Evolutionary conservation across 2,113 vertebrate genomes (phyloP), one percentile per base, ranked within the genome.

Genomic region (Erpornis zantholeuca): DNA sequence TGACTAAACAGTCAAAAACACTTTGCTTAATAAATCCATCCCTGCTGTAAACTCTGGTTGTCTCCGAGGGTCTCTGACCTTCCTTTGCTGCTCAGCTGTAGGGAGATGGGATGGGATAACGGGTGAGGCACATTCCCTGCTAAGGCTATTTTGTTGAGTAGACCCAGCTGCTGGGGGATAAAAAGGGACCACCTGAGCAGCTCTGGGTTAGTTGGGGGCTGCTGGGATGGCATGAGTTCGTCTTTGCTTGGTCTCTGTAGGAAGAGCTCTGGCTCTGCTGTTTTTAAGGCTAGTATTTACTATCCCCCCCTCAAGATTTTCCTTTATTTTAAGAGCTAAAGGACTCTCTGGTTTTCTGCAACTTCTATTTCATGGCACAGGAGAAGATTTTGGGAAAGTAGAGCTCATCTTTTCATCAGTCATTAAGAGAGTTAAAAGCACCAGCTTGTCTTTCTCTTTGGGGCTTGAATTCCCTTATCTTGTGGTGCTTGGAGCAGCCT

Each of bases 51-150:
- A 45, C 29, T 44, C 35, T 1, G 4, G 25, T 13, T 4, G 0
- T 19, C 16, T 47, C 35, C 4, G 17, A 68, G 53, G 53, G 14
- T 27, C 49, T 59, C 70, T 35, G 22, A 4, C 36, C 44, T 54
- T 36, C 19, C 4, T 42, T 24, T 63, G 31, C 54, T n/a, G 33
- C 54, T 77, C 40, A 66, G 56, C 54, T 54, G n/a, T 20, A 7
- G 0, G 1, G 27, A 25, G 12, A 18, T 9, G 28, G 42, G n/a
- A 15, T 28, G 1, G 1, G 23, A 4, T 65, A 27, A 12, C 38
- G 45, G 36, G 24, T 73, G 64, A 69, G 44, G 23, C 9, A 8
- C 8, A 9, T 2, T 29, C 52, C 50, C 47, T 65, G 38, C 12
- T 50, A 8, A 35, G 11, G 21, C 20, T 17, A 2, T 23, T 52